Percentiles rank a stretch among this genome's conserved stretches.
These are phyloP conservation scores for Urosaurus nigricauda DNA, from an alignment of 2,797 vertebrate species.

Conservation along the genomic window DNA sequence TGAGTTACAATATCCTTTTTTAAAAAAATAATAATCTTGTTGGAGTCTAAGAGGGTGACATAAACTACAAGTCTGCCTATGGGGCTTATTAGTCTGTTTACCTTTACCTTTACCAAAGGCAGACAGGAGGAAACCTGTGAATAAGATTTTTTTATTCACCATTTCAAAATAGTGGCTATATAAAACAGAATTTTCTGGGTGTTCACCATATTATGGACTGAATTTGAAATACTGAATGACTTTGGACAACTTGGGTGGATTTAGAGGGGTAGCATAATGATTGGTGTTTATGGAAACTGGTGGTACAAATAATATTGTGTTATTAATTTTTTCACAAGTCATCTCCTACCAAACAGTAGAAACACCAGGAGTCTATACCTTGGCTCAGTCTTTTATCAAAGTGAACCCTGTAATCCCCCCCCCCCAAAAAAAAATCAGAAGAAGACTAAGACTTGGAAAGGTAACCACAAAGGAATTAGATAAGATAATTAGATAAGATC, in stretches of 20 bases:
- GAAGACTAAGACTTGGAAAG: no score
- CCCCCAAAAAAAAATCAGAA: no score
- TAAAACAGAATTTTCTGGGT: not conserved
- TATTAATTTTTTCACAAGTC: no score
- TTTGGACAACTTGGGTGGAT: not conserved
- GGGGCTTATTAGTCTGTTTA: slow-evolving; percentile 48
- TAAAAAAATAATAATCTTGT: slow-evolving; percentile 55
- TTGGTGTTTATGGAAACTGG: not conserved
- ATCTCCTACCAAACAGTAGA: no score
- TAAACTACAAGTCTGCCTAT: slow-evolving; percentile 51
- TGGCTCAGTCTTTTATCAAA: no score
- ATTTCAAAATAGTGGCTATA: not conserved
- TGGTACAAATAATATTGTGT: no score
- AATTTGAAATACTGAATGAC: not conserved
- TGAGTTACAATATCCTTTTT: slow-evolving; percentile 74
- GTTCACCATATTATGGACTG: not conserved
- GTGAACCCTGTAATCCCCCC: no score
- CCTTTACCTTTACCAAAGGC: slow-evolving; percentile 34
- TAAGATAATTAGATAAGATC: no score
- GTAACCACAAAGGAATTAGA: no score
- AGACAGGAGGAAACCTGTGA: slow-evolving; percentile 31
- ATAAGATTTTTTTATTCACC: not conserved
- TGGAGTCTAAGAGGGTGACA: slow-evolving; percentile 72
- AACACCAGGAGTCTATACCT: no score
- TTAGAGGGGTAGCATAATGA: not conserved